Percentiles rank a stretch among this genome's conserved stretches.
Evolutionary conservation across 1,140 invertebrate species (phyloP).

Genomic region (Micrasema minimum): DNA sequence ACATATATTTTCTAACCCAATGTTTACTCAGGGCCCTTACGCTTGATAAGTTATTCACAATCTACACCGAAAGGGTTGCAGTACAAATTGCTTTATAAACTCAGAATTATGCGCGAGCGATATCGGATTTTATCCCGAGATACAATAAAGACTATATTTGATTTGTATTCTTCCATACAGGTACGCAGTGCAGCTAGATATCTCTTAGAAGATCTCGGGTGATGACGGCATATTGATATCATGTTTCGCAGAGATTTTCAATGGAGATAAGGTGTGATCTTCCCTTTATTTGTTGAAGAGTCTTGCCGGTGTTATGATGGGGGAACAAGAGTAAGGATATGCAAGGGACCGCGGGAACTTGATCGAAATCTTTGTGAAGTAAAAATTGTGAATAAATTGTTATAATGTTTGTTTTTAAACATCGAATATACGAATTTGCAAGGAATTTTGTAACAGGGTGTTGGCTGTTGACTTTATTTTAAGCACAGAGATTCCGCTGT

Average conservation of each 20-base stretch:
- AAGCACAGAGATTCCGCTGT: no score
- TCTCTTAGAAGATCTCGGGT: constrained; percentile 43
- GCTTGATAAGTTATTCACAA: constrained; percentile 64
- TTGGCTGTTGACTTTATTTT: no score
- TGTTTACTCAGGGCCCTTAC: constrained; percentile 70
- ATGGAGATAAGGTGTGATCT: constrained; percentile 52
- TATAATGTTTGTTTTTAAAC: constrained; percentile 1
- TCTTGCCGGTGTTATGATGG: not conserved
- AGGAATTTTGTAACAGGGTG: no score
- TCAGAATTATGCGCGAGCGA: not conserved
- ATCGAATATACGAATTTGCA: no score
- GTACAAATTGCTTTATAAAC: constrained; percentile 50
- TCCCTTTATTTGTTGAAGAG: constrained; percentile 44
- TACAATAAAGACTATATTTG: not conserved
- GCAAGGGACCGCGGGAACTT: constrained; percentile 38
- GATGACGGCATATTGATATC: constrained; percentile 52
- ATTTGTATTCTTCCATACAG: not conserved
- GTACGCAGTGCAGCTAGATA: constrained; percentile 8
- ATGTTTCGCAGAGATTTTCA: constrained; percentile 48
- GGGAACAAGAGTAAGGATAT: not conserved
- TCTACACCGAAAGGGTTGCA: constrained; percentile 32
- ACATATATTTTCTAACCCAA: constrained; percentile 62
- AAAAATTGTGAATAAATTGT: constrained; percentile 5
- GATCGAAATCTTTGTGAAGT: constrained; percentile 4
- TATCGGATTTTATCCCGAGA: constrained; percentile 46